A percentile compares a stretch with the other conserved stretches of the same genome.
Evolutionary conservation across 1,140 invertebrate species (phyloP).

Genomic region (Meloidogyne hapla): DNA sequence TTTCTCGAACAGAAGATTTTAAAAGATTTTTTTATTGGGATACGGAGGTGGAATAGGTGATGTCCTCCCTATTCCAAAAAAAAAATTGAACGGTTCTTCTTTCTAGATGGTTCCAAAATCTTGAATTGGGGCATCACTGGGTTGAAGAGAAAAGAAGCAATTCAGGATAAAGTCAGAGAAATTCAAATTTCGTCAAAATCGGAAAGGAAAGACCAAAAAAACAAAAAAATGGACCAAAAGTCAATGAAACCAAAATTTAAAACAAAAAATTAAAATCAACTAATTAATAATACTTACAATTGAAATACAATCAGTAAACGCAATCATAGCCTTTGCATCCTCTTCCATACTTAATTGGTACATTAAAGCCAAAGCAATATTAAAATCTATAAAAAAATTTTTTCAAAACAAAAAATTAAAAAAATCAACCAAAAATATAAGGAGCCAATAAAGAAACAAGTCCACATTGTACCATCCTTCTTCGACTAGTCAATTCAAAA

Average conservation of each 20-base stretch:
- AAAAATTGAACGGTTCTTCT: no score
- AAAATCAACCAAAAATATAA: conserved; percentile 74
- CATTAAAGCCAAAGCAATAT: conserved; percentile 82
- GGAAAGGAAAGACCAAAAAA: neutral
- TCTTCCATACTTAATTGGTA: conserved; percentile 94
- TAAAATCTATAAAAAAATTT: conserved; percentile 73
- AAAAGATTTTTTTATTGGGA: neutral
- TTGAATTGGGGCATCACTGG: no score
- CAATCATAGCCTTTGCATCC: conserved; percentile 87
- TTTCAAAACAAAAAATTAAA: neutral
- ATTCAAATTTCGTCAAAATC: no score
- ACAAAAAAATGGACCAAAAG: no score
- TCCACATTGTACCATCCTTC: conserved; percentile 84
- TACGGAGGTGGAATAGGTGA: no score
- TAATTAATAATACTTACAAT: conserved; percentile 71
- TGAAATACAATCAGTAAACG: conserved; percentile 89
- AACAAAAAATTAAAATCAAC: no score
- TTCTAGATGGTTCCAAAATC: no score
- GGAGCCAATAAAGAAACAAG: conserved; percentile 84
- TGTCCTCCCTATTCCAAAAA: no score
- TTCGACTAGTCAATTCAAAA: conserved; percentile 84
- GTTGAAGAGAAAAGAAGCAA: no score
- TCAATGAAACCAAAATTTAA: no score
- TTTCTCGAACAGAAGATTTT: neutral
- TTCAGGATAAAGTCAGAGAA: no score